Conservation (phyloP, 2,113 vertebrate genomes). For the Macrotus californicus region DNA sequence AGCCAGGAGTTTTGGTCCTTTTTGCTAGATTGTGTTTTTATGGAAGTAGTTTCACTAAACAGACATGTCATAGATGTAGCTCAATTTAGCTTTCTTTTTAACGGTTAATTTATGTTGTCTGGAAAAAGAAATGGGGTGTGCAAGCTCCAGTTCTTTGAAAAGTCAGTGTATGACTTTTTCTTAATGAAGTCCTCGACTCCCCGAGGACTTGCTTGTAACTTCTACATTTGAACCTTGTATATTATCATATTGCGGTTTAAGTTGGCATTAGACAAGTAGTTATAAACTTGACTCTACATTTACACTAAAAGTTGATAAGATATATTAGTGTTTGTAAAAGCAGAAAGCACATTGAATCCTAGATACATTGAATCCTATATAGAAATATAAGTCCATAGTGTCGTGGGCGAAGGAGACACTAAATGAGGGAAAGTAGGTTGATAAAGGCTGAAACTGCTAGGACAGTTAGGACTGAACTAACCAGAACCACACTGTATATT, state of each 20-base stretch:
- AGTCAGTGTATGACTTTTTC: not conserved
- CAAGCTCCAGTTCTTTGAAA: not conserved
- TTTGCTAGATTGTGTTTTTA: constrained; percentile 18
- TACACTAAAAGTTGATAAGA: not conserved
- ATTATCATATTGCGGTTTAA: not conserved
- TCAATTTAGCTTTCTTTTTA: not conserved
- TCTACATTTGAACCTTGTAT: not conserved
- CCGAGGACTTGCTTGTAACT: not conserved
- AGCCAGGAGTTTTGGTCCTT: not conserved
- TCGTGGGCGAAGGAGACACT: not conserved
- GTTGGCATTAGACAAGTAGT: not conserved
- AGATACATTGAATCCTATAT: not conserved
- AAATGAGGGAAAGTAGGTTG: not conserved
- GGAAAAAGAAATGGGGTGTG: not conserved
- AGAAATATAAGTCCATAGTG: not conserved
- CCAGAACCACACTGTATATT: not conserved
- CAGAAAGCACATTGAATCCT: not conserved
- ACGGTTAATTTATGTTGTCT: not conserved
- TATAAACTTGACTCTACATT: not conserved
- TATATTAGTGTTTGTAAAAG: not conserved
- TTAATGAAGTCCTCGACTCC: not conserved
- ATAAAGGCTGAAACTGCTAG: not conserved
- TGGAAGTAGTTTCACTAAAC: not conserved
- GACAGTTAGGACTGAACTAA: not conserved
- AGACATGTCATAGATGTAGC: not conserved